Evolutionary conservation across 1,140 invertebrate species (phyloP), one percentile per base, ranked within the genome.

Genomic region (Papilio glaucus): DNA sequence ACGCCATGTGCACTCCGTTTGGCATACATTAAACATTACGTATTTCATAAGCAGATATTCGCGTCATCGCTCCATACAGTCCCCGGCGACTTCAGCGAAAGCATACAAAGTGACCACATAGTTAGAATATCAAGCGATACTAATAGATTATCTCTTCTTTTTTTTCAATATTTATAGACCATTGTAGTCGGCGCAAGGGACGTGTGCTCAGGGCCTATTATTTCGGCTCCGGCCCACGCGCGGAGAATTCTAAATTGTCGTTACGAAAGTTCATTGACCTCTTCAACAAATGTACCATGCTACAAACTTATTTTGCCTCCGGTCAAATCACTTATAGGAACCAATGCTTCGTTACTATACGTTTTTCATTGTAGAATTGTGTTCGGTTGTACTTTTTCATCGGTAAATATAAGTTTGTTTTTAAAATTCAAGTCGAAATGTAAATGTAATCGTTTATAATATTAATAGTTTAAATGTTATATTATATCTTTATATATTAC

Each of bases 121-220:
- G 74, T 70, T 76, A 72, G 82, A 82, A 84, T 82, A 80, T 79
- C 69, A 83, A 83, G 45, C 72, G 76, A 57, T 74, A 63, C 53
- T 73, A 74, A 79, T 82, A 82, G 82, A 82, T 82, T 79, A 79
- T 80, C 73, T 76, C 57, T 24, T 29, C 62, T 77, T 76, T 78
- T 81, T 83, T 82, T 82, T 80, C 72, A 79, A 82, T 84, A 80
- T 84, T 84, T 82, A 84, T 84, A 79, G 82, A 78, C 80, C 71
- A 84, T 84, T 84, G 82, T 84, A 81, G 72, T 83, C 81, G 74
- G 74, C 69, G 13, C 49, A 62, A 77, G 81, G 79, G 75, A 81
- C 75, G 77, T 80, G 75, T 79, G 75, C 71, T 79, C 76, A 73
- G 60, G 76, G 76, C 77, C 82, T 84, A 80, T 82, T 76, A 82